Evolutionary conservation across 2,888 invertebrate species (phyloP), one percentile per base, ranked within the genome.

Genomic region (Dryobotodes eremita): DNA sequence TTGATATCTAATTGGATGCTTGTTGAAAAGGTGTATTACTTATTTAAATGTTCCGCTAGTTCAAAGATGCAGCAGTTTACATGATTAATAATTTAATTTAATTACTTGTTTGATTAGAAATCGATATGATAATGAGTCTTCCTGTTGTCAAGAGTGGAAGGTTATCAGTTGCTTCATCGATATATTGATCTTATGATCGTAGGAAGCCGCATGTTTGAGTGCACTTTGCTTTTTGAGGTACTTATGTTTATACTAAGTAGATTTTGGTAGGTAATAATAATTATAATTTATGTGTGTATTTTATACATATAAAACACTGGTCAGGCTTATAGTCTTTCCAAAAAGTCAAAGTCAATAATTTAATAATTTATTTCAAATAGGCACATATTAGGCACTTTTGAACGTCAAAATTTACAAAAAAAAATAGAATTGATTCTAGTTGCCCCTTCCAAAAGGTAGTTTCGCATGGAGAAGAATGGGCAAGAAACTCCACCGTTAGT

Each of bases 111-210:
- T 53, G 31, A 72, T 79, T 53, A 48, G 7, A 50, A 48, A 61
- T 11, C 4, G 23, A 61, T 53, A 62, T 6, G 15, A 26, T 65
- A 48, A n/a, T 36, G 26, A 42, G 46, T 55, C 64, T 75, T 70
- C 65, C 70, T 75, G 65, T 59, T 70, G 66, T 84, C 46, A 66
- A 48, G n/a, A 64, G 73, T 72, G 17, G 42, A 36, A 75, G 84
- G 69, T 77, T 80, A 80, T 85, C 85, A 73, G 55, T 71, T 48
- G 36, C 23, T 59, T 71, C 57, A 74, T 73, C 31, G 36, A 64
- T 84, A 36, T 36, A 50, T 70, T 78, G 42, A 74, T 57, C 46
- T 59, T n/a, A 55, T 62, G 31, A 57, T 80, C 4, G 1, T 11
- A 50, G 50, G 11, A 23, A 46, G 42, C 36, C 0, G 42, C 3